Evolutionary conservation across 2,797 vertebrate species (phyloP), one percentile per base, ranked within the genome.

Genomic region (Megalops cyprinoides): DNA sequence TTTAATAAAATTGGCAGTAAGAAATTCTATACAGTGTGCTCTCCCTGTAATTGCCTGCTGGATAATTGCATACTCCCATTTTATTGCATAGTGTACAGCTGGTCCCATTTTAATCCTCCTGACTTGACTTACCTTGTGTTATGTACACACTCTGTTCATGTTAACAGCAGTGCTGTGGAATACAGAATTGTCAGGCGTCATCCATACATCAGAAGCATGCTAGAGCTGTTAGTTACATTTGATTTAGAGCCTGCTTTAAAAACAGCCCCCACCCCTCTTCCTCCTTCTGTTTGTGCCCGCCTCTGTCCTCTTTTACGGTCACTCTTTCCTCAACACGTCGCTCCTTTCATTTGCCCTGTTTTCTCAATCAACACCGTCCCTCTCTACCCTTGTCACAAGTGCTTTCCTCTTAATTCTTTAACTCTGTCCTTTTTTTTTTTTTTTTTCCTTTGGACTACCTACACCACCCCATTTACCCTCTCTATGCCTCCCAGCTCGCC

Each of bases 231-330:
- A 31, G 73, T 20, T 62, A 18, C 31, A 39, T 37, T n/a, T 48
- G 46, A 81, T 75, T 67, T 44, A n/a, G 42, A 12, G 31, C 14
- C 71, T 74, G 42, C 14, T 48, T 74, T 46, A 10, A 65, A 76
- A 75, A 76, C 56, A 76, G 46, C 87, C 85, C 80, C 20, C 82
- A 82, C 55, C 1, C 81, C 48, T 28, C 51, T 83, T 74, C 84
- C 20, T 78, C 77, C 82, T 49, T 78, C 79, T 81, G 55, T 84
- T 76, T 77, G 75, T 49, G 6, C 20, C 39, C 15, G 65, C 9
- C 12, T 46, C 69, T 74, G 83, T 76, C 65, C 39, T 56, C 74
- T 69, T 77, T 31, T 49, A 34, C 1, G 62, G 8, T 58, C 37
- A 62, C 23, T 14, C n/a, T 12, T n/a, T 78, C 76, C 65, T 25